phyloP scores from a whole-genome alignment of 2,113 vertebrate genomes.

The Dasyornis broadbenti region DNA sequence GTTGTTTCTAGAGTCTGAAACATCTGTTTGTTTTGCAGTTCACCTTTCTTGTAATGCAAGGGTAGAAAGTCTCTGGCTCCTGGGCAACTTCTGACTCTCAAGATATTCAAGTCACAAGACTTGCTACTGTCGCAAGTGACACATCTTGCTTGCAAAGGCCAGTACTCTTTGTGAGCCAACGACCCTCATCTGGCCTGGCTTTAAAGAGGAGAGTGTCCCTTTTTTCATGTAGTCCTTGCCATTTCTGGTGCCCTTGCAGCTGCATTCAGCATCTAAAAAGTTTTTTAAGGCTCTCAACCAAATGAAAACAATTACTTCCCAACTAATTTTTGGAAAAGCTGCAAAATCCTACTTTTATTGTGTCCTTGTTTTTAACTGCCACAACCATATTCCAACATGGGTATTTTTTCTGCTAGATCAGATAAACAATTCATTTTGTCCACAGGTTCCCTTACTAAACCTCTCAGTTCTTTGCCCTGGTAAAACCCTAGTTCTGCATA shows the following conservation, averaged over 20 bases:
- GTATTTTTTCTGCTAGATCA: not conserved
- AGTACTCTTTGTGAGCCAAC: not conserved
- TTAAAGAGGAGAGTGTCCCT: accelerated
- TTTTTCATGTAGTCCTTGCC: not conserved
- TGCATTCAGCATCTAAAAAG: not conserved
- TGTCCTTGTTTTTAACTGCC: not conserved
- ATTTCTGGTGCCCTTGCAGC: accelerated
- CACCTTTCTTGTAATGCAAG: not conserved
- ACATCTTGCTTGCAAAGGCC: not conserved
- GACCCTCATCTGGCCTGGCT: not conserved
- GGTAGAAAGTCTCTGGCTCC: not conserved
- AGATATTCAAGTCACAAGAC: not conserved
- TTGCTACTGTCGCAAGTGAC: not conserved
- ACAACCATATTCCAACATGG: not conserved
- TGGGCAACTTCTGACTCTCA: not conserved
- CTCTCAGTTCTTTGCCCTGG: not conserved
- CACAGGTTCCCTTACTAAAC: not conserved
- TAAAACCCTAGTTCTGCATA: not conserved
- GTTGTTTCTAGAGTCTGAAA: not conserved
- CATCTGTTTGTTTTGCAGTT: not conserved
- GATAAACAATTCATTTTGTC: not conserved
- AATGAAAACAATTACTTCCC: not conserved
- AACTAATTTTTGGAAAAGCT: not conserved
- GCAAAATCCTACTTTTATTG: not conserved
- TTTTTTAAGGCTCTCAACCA: not conserved